phyloP scores from a whole-genome alignment of 1,140 invertebrate genomes.

The Drosophila truncata region DNA sequence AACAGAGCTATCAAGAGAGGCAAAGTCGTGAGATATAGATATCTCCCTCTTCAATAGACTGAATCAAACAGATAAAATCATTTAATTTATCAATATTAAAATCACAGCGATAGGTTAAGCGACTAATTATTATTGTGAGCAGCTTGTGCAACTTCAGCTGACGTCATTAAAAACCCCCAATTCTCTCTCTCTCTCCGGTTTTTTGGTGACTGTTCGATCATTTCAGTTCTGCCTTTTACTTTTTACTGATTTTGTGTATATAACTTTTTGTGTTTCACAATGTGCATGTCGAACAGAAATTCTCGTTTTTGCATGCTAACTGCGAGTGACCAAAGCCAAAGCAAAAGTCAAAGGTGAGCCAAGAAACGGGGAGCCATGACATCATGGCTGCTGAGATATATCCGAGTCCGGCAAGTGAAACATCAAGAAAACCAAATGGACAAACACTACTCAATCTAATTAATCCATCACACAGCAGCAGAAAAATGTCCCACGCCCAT shows the following conservation, averaged over 20 bases:
- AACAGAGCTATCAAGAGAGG: background rate
- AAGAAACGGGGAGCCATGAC: slow-evolving; percentile 70
- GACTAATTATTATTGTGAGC: background rate
- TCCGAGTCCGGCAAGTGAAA: slow-evolving; percentile 46
- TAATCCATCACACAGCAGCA: slow-evolving; percentile 49
- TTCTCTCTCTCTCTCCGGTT: slow-evolving; percentile 24
- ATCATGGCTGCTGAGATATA: slow-evolving; percentile 52
- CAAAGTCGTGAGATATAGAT: background rate
- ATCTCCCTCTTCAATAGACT: background rate
- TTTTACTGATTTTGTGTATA: slow-evolving; percentile 42
- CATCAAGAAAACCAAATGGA: background rate
- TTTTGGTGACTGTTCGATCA: slow-evolving; percentile 30
- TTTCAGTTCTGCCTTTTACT: slow-evolving; percentile 51
- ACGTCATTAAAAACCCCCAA: slow-evolving; percentile 33
- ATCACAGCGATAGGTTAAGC: background rate
- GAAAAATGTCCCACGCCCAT: slow-evolving; percentile 55
- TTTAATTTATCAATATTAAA: slow-evolving; percentile 8
- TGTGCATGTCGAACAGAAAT: slow-evolving; percentile 55
- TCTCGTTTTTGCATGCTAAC: slow-evolving; percentile 62
- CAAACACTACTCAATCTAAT: slow-evolving; percentile 49
- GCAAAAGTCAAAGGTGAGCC: slow-evolving; percentile 51
- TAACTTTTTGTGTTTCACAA: slow-evolving; percentile 51
- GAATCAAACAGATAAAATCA: background rate
- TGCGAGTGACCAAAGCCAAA: slow-evolving; percentile 53
- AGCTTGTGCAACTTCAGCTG: slow-evolving; percentile 7